These are phyloP conservation scores for Stichodactyla mertensii DNA, from an alignment of 64 coral and sea anemone genomes.

Conservation along the genomic window DNA sequence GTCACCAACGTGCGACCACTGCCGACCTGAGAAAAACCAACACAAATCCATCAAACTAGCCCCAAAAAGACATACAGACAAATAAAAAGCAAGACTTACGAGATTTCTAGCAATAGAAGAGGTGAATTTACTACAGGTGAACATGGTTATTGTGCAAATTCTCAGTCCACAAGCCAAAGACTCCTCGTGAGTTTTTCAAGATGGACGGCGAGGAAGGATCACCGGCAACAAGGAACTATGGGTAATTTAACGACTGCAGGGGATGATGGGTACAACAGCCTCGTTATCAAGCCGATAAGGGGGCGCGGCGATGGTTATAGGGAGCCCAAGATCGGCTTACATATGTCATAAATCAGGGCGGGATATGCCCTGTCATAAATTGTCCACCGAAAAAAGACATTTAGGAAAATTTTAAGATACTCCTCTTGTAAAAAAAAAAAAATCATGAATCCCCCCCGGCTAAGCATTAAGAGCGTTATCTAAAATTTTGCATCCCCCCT, in stretches of 20 bases:
- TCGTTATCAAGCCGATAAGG: neutral
- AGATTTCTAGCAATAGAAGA: conserved; percentile 70
- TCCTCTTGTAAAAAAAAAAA: too few relatives aligned
- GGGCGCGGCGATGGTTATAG: neutral
- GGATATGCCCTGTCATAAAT: too few relatives aligned
- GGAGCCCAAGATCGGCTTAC: too few relatives aligned
- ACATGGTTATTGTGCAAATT: conserved; percentile 55
- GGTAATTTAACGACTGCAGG: conserved; percentile 27
- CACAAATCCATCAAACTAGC: neutral
- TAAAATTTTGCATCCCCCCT: too few relatives aligned
- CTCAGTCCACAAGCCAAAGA: conserved; percentile 17
- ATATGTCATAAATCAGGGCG: too few relatives aligned
- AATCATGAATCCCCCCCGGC: too few relatives aligned
- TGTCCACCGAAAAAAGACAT: too few relatives aligned
- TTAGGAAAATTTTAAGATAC: too few relatives aligned
- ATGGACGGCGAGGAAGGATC: conserved; percentile 75
- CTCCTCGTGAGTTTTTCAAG: conserved; percentile 63
- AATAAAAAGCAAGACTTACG: conserved; percentile 43
- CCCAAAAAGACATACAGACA: neutral
- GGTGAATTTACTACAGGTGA: conserved; percentile 90
- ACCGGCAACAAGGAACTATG: conserved; percentile 27
- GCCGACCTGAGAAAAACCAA: conserved; percentile 59
- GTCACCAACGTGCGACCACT: conserved; percentile 79
- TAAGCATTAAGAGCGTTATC: too few relatives aligned
- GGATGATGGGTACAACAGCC: conserved; percentile 35